phyloP scores from a whole-genome alignment of 1,140 invertebrate genomes.

The Sitobion miscanthi region DNA sequence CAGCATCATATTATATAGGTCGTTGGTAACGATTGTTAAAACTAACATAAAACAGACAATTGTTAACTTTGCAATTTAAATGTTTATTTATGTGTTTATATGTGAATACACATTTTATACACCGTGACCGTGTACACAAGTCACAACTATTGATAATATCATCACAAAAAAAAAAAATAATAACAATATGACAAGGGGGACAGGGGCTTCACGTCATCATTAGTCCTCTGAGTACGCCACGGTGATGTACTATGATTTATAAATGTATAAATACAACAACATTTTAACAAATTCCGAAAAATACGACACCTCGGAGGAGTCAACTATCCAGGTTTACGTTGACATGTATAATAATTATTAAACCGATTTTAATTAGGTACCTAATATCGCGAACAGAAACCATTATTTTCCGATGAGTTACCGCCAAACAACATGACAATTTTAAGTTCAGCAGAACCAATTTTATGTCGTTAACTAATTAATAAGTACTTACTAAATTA shows the following conservation, averaged over 20 bases:
- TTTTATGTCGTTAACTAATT: too few species aligned
- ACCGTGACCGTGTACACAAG: too few species aligned
- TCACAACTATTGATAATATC: neutral
- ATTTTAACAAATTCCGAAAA: neutral
- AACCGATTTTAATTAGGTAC: neutral
- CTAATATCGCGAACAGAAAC: neutral
- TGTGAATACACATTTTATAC: neutral
- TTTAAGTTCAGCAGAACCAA: neutral
- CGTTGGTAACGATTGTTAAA: neutral
- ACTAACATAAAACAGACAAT: neutral
- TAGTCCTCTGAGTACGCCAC: neutral
- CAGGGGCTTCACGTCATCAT: neutral
- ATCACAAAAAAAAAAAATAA: neutral
- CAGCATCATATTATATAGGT: neutral
- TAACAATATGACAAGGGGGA: neutral
- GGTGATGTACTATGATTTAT: neutral
- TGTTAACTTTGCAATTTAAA: neutral
- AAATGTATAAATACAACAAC: neutral
- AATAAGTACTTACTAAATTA: too few species aligned
- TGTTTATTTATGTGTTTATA: neutral
- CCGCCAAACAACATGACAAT: neutral
- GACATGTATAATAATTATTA: neutral
- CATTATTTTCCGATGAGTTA: neutral
- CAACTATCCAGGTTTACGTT: neutral
- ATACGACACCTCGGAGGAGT: neutral